These are phyloP conservation scores for Drepanosiphum platanoidis DNA, from an alignment of 2,888 invertebrate genomes.

Conservation along the genomic window DNA sequence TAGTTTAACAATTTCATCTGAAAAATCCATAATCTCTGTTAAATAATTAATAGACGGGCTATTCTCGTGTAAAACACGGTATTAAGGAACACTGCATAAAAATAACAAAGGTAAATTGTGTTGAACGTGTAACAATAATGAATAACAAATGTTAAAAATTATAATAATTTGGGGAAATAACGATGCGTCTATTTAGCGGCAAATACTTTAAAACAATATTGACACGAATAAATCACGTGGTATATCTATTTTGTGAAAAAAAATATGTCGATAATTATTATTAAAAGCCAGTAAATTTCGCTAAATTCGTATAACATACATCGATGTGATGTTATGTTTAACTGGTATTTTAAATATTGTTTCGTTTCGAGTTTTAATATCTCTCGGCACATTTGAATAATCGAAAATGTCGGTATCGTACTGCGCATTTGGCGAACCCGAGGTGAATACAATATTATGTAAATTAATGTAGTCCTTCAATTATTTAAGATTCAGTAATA, in stretches of 20 bases:
- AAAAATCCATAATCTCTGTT: constrained; percentile 4
- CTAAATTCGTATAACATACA: not conserved
- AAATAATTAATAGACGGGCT: not conserved
- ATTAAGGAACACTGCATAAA: not conserved
- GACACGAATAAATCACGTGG: not conserved
- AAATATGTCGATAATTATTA: not conserved
- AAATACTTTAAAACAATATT: not conserved
- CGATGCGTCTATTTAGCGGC: not conserved
- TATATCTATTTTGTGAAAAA: not conserved
- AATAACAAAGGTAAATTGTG: not conserved
- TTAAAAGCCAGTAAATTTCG: not conserved
- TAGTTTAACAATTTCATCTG: not conserved
- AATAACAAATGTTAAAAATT: not conserved
- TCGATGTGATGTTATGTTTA: no score
- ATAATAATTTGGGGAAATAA: not conserved
- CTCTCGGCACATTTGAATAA: no score
- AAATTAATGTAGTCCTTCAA: no score
- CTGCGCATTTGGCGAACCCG: no score
- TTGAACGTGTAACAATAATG: no score
- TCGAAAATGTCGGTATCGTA: no score
- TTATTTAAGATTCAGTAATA: no score
- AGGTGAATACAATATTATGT: no score
- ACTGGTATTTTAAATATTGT: no score
- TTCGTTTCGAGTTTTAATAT: no score
- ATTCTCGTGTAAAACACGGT: not conserved